These are phyloP conservation scores for Euzophera pinguis DNA, from an alignment of 2,888 invertebrate species.

Conservation along the genomic window DNA sequence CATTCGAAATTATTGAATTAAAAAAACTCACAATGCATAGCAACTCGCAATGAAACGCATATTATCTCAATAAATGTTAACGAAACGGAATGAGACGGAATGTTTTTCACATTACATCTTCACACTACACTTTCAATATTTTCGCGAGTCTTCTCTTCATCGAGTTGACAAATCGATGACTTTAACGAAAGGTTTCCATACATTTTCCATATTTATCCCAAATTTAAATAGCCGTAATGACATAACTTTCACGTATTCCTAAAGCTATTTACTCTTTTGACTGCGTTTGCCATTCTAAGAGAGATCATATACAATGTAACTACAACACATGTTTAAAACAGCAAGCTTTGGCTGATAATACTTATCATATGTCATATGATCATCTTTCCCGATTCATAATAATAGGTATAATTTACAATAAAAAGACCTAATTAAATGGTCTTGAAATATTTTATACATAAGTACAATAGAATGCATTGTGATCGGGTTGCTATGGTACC, in stretches of 20 bases:
- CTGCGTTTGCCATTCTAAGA: constrained; percentile 2
- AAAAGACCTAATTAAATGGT: background rate
- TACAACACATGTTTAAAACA: constrained; percentile 12
- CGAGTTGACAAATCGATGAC: too few relatives aligned
- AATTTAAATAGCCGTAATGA: too few relatives aligned
- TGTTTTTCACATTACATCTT: too few relatives aligned
- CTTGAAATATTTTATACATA: constrained; percentile 5
- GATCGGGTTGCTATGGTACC: background rate
- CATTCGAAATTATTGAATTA: too few relatives aligned
- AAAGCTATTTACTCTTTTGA: background rate
- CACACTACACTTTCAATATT: too few relatives aligned
- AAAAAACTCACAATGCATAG: too few relatives aligned
- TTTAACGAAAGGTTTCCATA: too few relatives aligned
- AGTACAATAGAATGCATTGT: background rate
- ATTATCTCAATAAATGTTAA: too few relatives aligned
- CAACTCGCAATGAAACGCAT: too few relatives aligned
- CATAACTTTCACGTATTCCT: background rate
- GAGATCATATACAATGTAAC: constrained; percentile 17
- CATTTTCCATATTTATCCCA: too few relatives aligned
- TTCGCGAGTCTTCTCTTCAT: too few relatives aligned
- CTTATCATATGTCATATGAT: constrained; percentile 16
- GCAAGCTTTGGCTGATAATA: constrained; percentile 26
- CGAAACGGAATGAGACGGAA: too few relatives aligned
- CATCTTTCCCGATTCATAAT: background rate
- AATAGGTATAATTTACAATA: constrained; percentile 3